These are phyloP conservation scores for Acanthopleura granulata DNA, from an alignment of 2,888 invertebrate genomes.

Conservation along the genomic window DNA sequence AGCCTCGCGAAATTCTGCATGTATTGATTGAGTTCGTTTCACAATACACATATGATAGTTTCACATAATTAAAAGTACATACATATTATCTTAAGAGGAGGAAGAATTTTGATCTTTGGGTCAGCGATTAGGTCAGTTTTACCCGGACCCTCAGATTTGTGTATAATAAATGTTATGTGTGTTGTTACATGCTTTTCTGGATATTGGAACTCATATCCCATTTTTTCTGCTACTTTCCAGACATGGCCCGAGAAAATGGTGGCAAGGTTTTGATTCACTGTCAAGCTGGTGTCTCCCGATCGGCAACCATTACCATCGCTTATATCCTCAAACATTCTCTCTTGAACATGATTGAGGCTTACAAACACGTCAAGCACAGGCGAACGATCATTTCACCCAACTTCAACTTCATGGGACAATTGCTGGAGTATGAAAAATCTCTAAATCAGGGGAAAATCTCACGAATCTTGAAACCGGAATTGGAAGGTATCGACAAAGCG, in stretches of 20 bases:
- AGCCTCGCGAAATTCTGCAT: too few relatives aligned
- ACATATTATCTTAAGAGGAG: too few relatives aligned
- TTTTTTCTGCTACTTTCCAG: conserved; percentile 71
- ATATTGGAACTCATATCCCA: not conserved
- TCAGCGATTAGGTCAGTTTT: too few relatives aligned
- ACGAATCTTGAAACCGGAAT: conserved; percentile 39
- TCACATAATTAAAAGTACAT: too few relatives aligned
- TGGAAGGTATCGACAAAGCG: conserved; percentile 21
- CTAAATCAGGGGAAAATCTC: conserved; percentile 50
- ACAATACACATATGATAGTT: too few relatives aligned
- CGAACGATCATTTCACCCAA: conserved; percentile 94
- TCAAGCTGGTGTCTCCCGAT: conserved; percentile 94
- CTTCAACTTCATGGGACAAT: conserved; percentile 92
- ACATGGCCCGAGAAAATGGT: conserved; percentile 79
- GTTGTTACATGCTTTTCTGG: not conserved
- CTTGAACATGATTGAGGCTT: conserved; percentile 87
- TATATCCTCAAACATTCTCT: conserved; percentile 89
- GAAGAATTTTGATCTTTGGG: too few relatives aligned
- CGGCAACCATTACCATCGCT: conserved; percentile 94
- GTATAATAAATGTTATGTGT: too few relatives aligned
- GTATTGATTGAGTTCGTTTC: too few relatives aligned
- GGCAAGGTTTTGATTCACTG: conserved; percentile 90
- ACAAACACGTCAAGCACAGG: conserved; percentile 85
- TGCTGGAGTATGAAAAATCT: conserved; percentile 83
- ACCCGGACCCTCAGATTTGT: too few relatives aligned